Conservation (phyloP, 2,888 invertebrate species). For the Pseudeuparius sepicola region DNA sequence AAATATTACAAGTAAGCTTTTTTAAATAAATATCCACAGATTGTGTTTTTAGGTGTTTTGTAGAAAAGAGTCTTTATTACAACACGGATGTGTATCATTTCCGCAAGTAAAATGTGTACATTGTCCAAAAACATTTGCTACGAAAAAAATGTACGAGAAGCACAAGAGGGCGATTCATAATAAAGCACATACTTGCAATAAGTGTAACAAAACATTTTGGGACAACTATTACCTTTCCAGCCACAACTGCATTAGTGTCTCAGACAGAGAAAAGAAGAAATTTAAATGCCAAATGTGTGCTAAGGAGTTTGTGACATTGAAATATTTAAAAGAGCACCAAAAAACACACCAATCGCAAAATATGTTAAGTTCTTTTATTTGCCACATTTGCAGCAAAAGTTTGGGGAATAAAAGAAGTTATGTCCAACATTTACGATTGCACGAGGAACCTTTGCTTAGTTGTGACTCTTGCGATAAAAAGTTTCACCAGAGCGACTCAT, state of each 20-base stretch:
- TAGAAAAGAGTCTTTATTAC: constrained; percentile 37
- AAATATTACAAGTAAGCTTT: too few species aligned
- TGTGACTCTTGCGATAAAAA: constrained; percentile 28
- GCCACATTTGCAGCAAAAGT: constrained; percentile 18
- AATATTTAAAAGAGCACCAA: constrained; percentile 29
- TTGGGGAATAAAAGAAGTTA: constrained; percentile 19
- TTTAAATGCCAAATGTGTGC: constrained; percentile 29
- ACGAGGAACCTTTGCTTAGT: constrained; percentile 26
- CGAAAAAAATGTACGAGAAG: constrained; percentile 40
- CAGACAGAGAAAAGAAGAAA: constrained; percentile 23
- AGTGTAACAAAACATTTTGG: constrained; percentile 28
- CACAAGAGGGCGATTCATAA: constrained; percentile 36
- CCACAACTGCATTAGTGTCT: constrained; percentile 28
- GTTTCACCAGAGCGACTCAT: constrained; percentile 23
- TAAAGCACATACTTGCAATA: constrained; percentile 27
- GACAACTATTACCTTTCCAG: constrained; percentile 26
- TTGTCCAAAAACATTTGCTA: constrained; percentile 36
- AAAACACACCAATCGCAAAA: constrained; percentile 22
- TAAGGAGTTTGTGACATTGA: constrained; percentile 27
- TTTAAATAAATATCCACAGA: too few species aligned
- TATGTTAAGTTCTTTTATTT: too few species aligned
- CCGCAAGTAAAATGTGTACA: constrained; percentile 25
- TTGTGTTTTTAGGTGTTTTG: constrained; percentile 37
- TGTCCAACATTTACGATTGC: constrained; percentile 35
- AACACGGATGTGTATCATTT: constrained; percentile 32